Evolutionary conservation across 2,113 vertebrate genomes (phyloP), one percentile per base, ranked within the genome.

Genomic region (Scalopus aquaticus): DNA sequence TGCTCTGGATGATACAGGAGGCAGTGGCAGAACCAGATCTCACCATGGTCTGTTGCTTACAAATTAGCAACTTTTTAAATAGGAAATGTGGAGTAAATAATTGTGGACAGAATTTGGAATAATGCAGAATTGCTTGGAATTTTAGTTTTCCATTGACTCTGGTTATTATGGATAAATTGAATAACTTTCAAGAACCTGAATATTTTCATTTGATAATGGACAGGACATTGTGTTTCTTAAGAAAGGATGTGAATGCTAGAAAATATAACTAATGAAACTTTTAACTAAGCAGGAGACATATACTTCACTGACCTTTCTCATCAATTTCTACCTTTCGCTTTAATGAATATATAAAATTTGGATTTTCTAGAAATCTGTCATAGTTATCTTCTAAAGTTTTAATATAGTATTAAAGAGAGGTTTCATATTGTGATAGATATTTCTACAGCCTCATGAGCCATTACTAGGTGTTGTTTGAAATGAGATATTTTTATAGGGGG

Each of bases 201-300:
- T 93, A 70, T 88, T 84, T 49, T 74, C 26, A 93, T 79, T 76
- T 80, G 10, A 51, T 80, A 91, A 70, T 64, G 12, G 37, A 73
- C 17, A 88, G 16, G 49, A 73, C 54, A 76, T 72, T 94, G 35
- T 83, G 5, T 54, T 30, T 7, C 46, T 83, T 16, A 86, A 72
- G 46, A 26, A 11, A 78, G 32, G 24, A 78, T 49, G 11, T 83
- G 24, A 91, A 37, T 37, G 0, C 90, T 88, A 72, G 11, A 19
- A 44, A 72, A 92, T 30, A 69, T 26, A 83, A 64, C 19, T 3
- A 82, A 22, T 49, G 7, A 88, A 93, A 69, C 56, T 2, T 28
- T 39, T 69, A 85, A 54, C 22, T 82, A 72, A 42, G 19, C 67
- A 70, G 22, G 24, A n/a, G 19, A 64, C 84, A 26, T 3, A 17